A percentile compares a stretch with the other conserved stretches of the same genome.
Conservation (phyloP, 2,888 invertebrate genomes). For the Darwinula stevensoni region DNA sequence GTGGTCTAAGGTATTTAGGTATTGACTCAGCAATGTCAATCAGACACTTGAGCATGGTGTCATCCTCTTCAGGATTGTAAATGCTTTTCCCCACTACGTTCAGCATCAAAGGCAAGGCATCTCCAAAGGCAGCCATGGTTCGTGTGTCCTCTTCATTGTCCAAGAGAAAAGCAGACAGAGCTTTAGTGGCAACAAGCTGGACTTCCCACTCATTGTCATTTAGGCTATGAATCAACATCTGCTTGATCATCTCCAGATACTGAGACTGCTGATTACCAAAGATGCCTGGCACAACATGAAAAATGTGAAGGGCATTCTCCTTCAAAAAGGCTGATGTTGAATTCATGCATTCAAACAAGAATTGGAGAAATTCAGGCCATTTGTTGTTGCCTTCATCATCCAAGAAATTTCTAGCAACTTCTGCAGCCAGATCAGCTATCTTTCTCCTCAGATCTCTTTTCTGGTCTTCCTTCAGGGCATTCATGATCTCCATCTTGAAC, state of each 20-base stretch:
- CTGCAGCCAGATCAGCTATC: conserved; percentile 85
- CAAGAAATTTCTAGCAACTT: conserved; percentile 70
- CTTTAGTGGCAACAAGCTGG: neutral
- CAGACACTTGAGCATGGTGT: conserved; percentile 51
- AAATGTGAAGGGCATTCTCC: conserved; percentile 72
- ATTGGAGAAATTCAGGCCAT: conserved; percentile 80
- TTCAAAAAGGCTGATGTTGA: conserved; percentile 50
- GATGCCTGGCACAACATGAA: conserved; percentile 48
- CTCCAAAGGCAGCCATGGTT: neutral
- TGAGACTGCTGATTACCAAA: conserved; percentile 84
- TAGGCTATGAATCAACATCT: conserved; percentile 63
- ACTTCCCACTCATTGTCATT: conserved; percentile 32
- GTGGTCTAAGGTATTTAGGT: conserved; percentile 68
- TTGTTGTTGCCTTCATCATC: conserved; percentile 85
- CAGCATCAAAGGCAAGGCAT: neutral
- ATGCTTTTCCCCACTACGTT: conserved; percentile 48
- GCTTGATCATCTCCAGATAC: conserved; percentile 72
- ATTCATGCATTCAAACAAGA: conserved; percentile 77
- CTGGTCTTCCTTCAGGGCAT: conserved; percentile 55
- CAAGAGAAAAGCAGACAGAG: neutral
- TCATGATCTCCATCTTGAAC: conserved; percentile 55
- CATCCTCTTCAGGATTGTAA: conserved; percentile 57
- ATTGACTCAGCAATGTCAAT: conserved; percentile 78
- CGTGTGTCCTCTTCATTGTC: neutral
- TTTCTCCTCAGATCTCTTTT: conserved; percentile 49